Evolutionary conservation across 2,888 invertebrate genomes (phyloP).

Genomic region (Abrostola triplasia): DNA sequence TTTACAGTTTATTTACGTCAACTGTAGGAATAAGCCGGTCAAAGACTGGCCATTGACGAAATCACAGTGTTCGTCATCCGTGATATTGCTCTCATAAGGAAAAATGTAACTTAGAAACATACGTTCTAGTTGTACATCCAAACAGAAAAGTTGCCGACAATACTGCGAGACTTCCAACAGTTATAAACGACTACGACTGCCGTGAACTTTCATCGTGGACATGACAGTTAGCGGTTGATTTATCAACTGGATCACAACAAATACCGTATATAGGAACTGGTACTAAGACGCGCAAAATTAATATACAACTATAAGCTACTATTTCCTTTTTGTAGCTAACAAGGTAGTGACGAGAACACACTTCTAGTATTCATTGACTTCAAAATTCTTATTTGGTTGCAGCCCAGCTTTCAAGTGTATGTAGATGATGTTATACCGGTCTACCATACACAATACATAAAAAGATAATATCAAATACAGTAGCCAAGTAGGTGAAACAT

Average conservation of each 20-base stretch:
- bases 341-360: too few relatives aligned
- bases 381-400: too few relatives aligned
- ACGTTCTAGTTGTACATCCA: constrained; percentile 13
- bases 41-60: constrained; percentile 3
- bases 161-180: constrained; percentile 13
- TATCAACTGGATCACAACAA: constrained; percentile 39
- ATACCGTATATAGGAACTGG: constrained; percentile 18
- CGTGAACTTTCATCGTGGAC: constrained; percentile 37
- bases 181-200: constrained; percentile 40
- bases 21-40: constrained; percentile 3
- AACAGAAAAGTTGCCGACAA: constrained; percentile 31
- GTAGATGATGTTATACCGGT: not conserved
- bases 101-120: constrained; percentile 2
- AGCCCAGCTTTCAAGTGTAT: not conserved
- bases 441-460: not conserved
- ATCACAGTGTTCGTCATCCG: not conserved
- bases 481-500: too few relatives aligned
- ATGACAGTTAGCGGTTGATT: constrained; percentile 42
- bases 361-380: too few relatives aligned
- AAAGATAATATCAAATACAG: too few relatives aligned
- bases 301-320: not conserved
- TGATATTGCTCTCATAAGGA: constrained; percentile 9
- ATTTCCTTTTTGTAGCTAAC: too few relatives aligned
- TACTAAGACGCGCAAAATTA: constrained; percentile 16
- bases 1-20: constrained; percentile 1